Conservation (phyloP, 2,113 vertebrate species). For the Lipophrys pholis region DNA sequence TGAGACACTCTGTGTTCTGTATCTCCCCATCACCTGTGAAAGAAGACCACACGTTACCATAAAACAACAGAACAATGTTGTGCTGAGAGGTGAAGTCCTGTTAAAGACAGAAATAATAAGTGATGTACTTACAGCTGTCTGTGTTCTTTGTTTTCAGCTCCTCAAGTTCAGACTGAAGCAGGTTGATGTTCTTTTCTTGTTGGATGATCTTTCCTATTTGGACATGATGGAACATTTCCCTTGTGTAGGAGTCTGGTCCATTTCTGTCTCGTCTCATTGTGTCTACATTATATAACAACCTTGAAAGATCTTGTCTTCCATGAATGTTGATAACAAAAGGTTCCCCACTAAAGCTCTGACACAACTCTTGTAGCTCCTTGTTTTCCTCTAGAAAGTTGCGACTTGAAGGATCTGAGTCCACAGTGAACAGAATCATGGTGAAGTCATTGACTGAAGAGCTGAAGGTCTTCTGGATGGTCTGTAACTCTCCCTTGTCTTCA, state of each 20-base stretch:
- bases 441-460: too few relatives aligned
- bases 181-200: neutral
- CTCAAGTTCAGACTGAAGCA: neutral
- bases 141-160: neutral
- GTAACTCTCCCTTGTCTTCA: too few relatives aligned
- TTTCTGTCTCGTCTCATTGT: neutral
- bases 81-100: too few relatives aligned
- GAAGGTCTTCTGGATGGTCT: too few relatives aligned
- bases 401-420: too few relatives aligned
- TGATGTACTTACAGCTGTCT: neutral
- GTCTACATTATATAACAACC: neutral
- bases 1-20: constrained; percentile 19
- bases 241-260: neutral
- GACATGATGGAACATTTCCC: neutral
- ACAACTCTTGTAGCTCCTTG: neutral
- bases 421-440: too few relatives aligned
- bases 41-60: too few relatives aligned
- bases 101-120: neutral
- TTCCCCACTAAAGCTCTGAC: constrained; percentile 19
- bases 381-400: too few relatives aligned
- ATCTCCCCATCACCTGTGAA: neutral
- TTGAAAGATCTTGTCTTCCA: neutral
- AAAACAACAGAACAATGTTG: neutral
- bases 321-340: neutral
- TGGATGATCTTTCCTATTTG: neutral